Evolutionary conservation across 1,140 invertebrate genomes (phyloP), one percentile per base, ranked within the genome.

Genomic region (Philotrypesis tridentata): DNA sequence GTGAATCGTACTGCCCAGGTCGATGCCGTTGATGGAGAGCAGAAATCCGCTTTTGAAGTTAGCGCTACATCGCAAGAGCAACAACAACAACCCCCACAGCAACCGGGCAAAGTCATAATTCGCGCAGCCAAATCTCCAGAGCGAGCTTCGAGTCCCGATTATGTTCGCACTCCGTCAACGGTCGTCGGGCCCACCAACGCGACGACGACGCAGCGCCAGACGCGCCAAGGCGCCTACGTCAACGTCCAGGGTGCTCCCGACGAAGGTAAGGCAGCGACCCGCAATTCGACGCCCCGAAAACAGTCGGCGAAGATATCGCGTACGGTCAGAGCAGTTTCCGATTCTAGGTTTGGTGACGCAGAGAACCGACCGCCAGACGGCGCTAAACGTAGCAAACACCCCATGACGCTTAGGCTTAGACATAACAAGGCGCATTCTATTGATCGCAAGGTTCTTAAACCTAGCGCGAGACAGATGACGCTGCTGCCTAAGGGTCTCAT

Each of bases 61-160:
- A 29, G 88, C 85, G 23, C 86, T 9, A 86, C 84, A 7, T 86
- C 84, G 84, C 0, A 43, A 29, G 43, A 33, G n/a, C 65, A 33
- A 5, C 40, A 68, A 48, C 37, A 60, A 11, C 40, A 63, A 17
- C 65, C 72, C 12, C 31, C 17, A 55, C 89, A 93, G 7, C 93
- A 94, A 86, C 87, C 93, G 83, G 94, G 94, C 83, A 95, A 95
- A 92, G 89, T 94, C 79, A 94, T 95, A 68, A 95, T 95, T 61
- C 92, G 93, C 86, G 93, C 93, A 4, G 92, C 93, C 14, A 92
- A 91, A 83, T 92, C 92, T 81, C 93, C 92, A 0, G 92, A 93
- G 67, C 93, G 93, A 37, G 89, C 92, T 2, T 88, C 92, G 9
- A 94, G 92, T 73, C 93, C 93, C 11, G 94, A 95, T 90, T 94